Conservation (phyloP, 1,140 invertebrate genomes). For the Whitmania pigra region DNA sequence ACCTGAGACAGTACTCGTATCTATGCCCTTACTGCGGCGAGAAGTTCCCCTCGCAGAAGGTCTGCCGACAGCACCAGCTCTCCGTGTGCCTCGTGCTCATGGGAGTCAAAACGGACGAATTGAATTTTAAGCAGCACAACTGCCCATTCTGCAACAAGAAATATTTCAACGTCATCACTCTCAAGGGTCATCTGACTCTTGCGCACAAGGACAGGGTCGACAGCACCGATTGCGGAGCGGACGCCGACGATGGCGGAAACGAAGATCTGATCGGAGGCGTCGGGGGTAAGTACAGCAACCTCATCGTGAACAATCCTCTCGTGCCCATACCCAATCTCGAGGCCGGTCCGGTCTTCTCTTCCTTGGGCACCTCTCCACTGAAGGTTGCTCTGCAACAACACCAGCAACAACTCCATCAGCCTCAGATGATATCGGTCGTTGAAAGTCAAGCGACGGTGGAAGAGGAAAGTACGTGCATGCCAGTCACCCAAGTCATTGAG, state of each 20-base stretch:
- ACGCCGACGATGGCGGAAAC: neutral
- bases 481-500: neutral
- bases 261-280: neutral
- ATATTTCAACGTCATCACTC: conserved; percentile 21
- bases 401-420: no score
- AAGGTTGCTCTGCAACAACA: neutral
- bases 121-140: conserved; percentile 16
- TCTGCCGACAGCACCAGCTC: conserved; percentile 19
- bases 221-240: neutral
- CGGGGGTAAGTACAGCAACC: neutral
- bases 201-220: conserved; percentile 18
- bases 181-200: conserved; percentile 17
- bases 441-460: neutral
- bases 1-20: conserved; percentile 18
- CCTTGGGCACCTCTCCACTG: neutral
- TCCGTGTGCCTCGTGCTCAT: conserved; percentile 12
- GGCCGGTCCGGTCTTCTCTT: neutral
- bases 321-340: conserved; percentile 6
- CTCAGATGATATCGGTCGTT: no score
- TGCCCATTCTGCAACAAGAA: conserved; percentile 19
- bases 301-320: neutral
- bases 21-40: conserved; percentile 18
- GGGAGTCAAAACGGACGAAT: conserved; percentile 19
- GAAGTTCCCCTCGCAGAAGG: conserved; percentile 19
- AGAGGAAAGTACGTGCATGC: neutral